A percentile compares a stretch with the other conserved stretches of the same genome.
These are phyloP conservation scores for Siniperca chuatsi DNA, from an alignment of 2,113 vertebrate species.

Conservation along the genomic window DNA sequence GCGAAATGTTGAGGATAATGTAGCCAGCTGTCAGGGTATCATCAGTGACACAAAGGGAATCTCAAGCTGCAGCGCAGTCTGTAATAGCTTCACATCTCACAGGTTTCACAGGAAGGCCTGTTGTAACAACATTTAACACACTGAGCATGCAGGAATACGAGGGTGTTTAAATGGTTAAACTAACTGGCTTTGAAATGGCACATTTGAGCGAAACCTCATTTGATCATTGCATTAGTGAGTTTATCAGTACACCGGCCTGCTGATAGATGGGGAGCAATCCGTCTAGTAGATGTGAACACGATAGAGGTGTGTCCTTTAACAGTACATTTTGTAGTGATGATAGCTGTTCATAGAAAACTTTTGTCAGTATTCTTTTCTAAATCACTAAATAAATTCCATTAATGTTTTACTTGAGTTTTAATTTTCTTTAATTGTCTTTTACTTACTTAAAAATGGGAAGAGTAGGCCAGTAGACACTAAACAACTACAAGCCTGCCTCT, in stretches of 20 bases:
- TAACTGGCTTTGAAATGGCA: conserved; percentile 15
- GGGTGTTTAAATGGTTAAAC: background rate
- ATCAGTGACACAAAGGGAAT: conserved; percentile 63
- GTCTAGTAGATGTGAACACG: background rate
- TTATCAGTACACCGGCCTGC: background rate
- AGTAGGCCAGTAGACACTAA: background rate
- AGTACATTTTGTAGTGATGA: background rate
- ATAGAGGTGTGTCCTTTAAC: background rate
- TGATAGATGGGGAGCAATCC: background rate
- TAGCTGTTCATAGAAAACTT: background rate
- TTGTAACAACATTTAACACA: conserved; percentile 23
- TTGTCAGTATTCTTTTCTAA: background rate
- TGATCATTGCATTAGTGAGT: conserved; percentile 7
- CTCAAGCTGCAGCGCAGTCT: conserved; percentile 58
- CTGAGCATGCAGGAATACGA: background rate
- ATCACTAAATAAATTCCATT: background rate
- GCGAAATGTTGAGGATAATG: conserved; percentile 75
- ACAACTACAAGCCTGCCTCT: background rate
- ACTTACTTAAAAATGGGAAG: background rate
- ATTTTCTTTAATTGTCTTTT: too few relatives aligned
- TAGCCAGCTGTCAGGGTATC: conserved; percentile 75
- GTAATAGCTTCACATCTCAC: conserved; percentile 57
- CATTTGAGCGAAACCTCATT: background rate
- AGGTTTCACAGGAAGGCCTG: conserved; percentile 36
- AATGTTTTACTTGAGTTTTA: too few relatives aligned